phyloP scores from a whole-genome alignment of 2,113 vertebrate genomes.

The Acrocephalus arundinaceus region DNA sequence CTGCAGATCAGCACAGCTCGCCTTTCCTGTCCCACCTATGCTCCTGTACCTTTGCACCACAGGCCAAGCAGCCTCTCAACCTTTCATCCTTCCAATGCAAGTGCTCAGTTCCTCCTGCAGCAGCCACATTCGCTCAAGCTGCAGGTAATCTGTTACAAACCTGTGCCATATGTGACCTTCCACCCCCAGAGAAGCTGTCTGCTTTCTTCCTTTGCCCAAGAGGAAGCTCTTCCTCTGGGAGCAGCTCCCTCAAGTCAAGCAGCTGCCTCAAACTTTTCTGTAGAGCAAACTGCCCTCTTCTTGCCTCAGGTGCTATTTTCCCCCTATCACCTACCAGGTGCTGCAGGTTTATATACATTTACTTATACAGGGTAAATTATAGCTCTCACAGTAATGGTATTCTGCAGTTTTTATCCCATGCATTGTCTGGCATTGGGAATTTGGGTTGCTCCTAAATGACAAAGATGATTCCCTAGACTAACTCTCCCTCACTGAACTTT shows the following conservation, averaged over 20 bases:
- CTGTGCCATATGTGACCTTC: background rate
- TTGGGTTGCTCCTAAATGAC: background rate
- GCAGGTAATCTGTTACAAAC: background rate
- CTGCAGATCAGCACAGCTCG: background rate
- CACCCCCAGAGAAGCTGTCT: background rate
- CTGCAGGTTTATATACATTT: background rate
- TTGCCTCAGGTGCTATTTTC: background rate
- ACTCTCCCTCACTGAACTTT: background rate
- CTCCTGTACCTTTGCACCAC: background rate
- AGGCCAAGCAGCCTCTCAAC: rapidly evolving
- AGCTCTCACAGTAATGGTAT: background rate
- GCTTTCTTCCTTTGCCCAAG: background rate
- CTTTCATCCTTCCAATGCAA: background rate
- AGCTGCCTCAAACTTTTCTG: background rate
- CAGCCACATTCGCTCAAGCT: background rate
- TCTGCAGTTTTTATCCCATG: background rate
- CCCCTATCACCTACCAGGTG: background rate
- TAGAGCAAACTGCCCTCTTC: background rate
- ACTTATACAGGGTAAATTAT: background rate
- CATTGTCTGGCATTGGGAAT: background rate
- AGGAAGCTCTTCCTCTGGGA: background rate
- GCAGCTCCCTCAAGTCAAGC: background rate
- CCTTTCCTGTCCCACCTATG: background rate
- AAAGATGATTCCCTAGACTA: background rate
- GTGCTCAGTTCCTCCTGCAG: background rate